phyloP scores from a whole-genome alignment of 2,113 vertebrate genomes.

The Steatornis caripensis region DNA sequence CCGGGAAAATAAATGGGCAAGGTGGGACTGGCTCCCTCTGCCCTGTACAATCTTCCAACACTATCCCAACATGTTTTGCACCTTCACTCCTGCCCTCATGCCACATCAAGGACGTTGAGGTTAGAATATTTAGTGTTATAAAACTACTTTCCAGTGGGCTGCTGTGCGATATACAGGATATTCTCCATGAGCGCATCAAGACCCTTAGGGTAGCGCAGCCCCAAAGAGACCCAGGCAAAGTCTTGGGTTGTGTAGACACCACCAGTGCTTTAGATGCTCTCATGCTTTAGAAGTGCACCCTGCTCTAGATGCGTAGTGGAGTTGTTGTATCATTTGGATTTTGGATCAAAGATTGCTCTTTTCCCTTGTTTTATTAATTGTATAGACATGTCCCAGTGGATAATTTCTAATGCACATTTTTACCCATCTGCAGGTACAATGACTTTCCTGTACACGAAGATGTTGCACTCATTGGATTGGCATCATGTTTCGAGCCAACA shows the following conservation, averaged over 20 bases:
- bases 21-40: not conserved
- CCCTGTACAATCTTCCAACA: not conserved
- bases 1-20: not conserved
- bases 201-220: not conserved
- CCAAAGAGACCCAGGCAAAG: not conserved
- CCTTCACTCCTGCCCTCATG: not conserved
- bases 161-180: not conserved
- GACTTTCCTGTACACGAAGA: not conserved
- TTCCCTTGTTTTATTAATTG: not conserved
- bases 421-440: not conserved
- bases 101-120: not conserved
- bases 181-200: not conserved
- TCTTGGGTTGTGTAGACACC: fast-evolving
- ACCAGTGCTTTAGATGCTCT: not conserved
- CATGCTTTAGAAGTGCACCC: not conserved
- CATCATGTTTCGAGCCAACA: not conserved
- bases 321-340: not conserved
- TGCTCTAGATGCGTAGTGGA: not conserved
- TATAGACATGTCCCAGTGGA: not conserved
- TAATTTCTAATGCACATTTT: not conserved
- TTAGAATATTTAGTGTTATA: not conserved
- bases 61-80: not conserved
- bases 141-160: not conserved
- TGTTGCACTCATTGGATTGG: not conserved
- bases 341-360: not conserved